Base-by-base conservation (phyloP, 2,797 vertebrate genomes). In the Oreochromis mossambicus region DNA sequence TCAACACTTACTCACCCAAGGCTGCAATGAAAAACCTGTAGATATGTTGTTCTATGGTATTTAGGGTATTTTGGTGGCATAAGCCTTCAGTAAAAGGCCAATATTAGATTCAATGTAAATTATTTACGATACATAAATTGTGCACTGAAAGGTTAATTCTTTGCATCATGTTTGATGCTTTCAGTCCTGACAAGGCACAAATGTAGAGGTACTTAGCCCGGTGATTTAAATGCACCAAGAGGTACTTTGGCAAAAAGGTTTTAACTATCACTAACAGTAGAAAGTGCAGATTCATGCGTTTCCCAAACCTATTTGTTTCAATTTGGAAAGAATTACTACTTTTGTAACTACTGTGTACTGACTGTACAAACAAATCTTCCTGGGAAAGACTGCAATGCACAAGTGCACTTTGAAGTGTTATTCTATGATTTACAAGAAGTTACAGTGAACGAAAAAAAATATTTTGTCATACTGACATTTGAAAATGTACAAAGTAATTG, bases 401-500 rank as follows among this genome's bases (percentile, higher is more conserved):
- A 63, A 36, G 4, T 12, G 19, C 19, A 36, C 32, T 63, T 63
- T 36, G 6, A 36, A 36, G 10, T n/a, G 19, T n/a, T 63, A n/a
- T 63, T 63, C 58, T 63, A 80, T 21, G 38, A 70, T 26, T 70
- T 70, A 43, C 21, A 43, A 70, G 38, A 48, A 24, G 17, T 46
- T 36, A 36, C 19, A 55, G 11, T 21, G 4, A 50, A 79, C 4
- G 1, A 17, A 50, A 63, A 24, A 56, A 10, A 3, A 3, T 0
- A 3, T 41, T 21, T 41, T 15, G 8, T 43, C 21, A 68, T 43
- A 1, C 13, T 68, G 5, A 68, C n/a, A 68, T 68, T 41, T 41
- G 75, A 87, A 58, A 85, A 50, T 82, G 76, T 78, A 83, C 61
- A 77, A 87, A 86, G 80, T 70, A 77, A 43, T 21, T 7, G 29